Evolutionary conservation across 2,888 invertebrate genomes (phyloP).

Genomic region (Octonoba sinensis): DNA sequence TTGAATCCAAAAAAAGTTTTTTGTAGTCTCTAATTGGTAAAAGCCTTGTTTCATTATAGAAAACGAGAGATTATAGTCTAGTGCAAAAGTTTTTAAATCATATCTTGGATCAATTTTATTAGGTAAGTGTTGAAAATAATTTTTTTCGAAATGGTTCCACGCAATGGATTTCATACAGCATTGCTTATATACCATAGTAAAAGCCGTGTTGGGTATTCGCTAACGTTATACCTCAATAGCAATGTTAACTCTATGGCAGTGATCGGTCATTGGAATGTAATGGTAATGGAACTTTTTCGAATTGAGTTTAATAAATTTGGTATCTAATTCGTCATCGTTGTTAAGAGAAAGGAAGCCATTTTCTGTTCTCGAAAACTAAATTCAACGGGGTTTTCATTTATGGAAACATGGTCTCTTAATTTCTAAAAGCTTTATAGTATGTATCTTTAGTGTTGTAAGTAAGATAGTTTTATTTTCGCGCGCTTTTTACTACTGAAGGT

Average conservation of each 20-base stretch:
- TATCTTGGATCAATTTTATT: conserved; percentile 23
- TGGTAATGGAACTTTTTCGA: conserved; percentile 14
- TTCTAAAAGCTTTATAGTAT: conserved; percentile 10
- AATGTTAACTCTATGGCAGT: conserved; percentile 64
- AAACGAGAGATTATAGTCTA: conserved; percentile 17
- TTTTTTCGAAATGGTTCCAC: conserved; percentile 42
- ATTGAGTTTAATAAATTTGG: conserved; percentile 31
- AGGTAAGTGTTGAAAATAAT: conserved; percentile 6
- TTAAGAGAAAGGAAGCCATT: conserved; percentile 61
- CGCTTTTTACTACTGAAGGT: neutral
- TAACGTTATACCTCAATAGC: conserved; percentile 64
- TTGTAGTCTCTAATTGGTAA: neutral
- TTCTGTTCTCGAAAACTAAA: conserved; percentile 59
- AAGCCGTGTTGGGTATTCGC: conserved; percentile 61
- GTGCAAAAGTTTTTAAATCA: conserved; percentile 19
- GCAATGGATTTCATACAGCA: conserved; percentile 35
- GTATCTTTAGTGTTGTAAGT: neutral
- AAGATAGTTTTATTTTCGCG: conserved; percentile 1
- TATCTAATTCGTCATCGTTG: conserved; percentile 46
- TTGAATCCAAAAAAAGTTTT: conserved; percentile 12
- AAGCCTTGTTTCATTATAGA: conserved; percentile 8
- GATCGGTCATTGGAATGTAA: conserved; percentile 44
- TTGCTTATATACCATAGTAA: conserved; percentile 53
- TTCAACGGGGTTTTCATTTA: conserved; percentile 65
- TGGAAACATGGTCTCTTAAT: conserved; percentile 60